phyloP scores from a whole-genome alignment of 1,140 invertebrate species.

The Spodoptera litura region DNA sequence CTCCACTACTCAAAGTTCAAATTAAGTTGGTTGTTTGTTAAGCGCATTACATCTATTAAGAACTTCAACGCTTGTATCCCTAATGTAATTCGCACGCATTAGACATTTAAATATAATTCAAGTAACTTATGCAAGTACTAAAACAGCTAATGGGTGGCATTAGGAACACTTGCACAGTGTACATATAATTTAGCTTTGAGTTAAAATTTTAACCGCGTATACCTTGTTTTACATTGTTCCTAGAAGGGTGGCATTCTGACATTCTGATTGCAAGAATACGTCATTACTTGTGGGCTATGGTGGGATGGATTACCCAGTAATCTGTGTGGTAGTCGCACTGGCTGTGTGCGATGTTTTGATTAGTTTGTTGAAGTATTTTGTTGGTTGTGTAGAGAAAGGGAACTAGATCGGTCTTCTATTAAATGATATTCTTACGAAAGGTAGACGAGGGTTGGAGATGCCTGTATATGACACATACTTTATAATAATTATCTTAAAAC shows the following conservation, averaged over 20 bases:
- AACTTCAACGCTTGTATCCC: constrained; percentile 63
- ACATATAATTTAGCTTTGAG: constrained; percentile 45
- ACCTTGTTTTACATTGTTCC: constrained; percentile 34
- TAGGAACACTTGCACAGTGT: constrained; percentile 37
- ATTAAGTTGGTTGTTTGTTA: constrained; percentile 58
- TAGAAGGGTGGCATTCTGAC: constrained; percentile 1
- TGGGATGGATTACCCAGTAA: constrained; percentile 24
- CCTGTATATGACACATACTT: too few species aligned
- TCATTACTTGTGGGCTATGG: not conserved
- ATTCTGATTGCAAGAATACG: not conserved
- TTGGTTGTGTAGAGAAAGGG: too few species aligned
- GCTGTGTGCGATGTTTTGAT: constrained; percentile 1
- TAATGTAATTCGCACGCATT: constrained; percentile 72
- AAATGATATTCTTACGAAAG: too few species aligned
- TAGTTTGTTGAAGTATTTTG: not conserved
- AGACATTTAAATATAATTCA: constrained; percentile 75
- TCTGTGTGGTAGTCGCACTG: not conserved
- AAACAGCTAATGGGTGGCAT: constrained; percentile 55
- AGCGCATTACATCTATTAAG: constrained; percentile 74
- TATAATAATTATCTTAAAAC: too few species aligned
- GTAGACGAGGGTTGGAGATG: too few species aligned
- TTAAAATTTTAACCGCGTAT: constrained; percentile 46
- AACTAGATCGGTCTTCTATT: too few species aligned
- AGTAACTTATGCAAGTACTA: constrained; percentile 68
- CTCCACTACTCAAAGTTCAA: constrained; percentile 40